A percentile compares a stretch with the other conserved stretches of the same genome.
Evolutionary conservation across 2,888 invertebrate genomes (phyloP).

Genomic region (Protula sp.): DNA sequence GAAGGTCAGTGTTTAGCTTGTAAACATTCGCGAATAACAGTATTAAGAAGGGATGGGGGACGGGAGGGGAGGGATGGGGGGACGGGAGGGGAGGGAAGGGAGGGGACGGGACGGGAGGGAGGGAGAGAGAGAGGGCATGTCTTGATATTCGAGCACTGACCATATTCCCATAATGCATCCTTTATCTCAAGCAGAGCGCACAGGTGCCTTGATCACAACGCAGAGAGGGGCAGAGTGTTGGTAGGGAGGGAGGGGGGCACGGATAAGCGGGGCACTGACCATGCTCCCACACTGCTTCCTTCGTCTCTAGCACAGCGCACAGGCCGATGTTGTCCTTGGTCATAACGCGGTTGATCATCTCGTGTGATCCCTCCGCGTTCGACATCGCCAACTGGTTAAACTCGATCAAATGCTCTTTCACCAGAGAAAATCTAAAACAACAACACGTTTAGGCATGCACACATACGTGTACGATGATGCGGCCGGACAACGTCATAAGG

Average conservation of each 20-base stretch:
- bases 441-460: neutral
- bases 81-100: no score
- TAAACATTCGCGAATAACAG: no score
- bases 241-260: no score
- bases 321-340: constrained; percentile 98
- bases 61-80: no score
- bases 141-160: no score
- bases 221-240: no score
- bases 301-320: constrained; percentile 89
- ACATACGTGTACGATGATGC: neutral
- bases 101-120: no score
- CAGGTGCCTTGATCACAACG: no score
- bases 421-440: constrained; percentile 74
- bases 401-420: constrained; percentile 94
- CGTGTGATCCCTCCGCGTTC: constrained; percentile 94
- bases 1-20: no score
- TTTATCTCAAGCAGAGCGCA: constrained; percentile 92
- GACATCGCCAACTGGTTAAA: constrained; percentile 98
- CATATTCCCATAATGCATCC: constrained; percentile 69
- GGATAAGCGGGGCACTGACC: constrained; percentile 28
- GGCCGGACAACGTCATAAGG: neutral
- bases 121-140: no score
- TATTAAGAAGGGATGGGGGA: no score
- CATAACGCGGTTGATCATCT: constrained; percentile 98
- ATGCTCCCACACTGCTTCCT: constrained; percentile 72